phyloP scores from a whole-genome alignment of 2,888 invertebrate genomes.

The Drosophila kanekoi region DNA sequence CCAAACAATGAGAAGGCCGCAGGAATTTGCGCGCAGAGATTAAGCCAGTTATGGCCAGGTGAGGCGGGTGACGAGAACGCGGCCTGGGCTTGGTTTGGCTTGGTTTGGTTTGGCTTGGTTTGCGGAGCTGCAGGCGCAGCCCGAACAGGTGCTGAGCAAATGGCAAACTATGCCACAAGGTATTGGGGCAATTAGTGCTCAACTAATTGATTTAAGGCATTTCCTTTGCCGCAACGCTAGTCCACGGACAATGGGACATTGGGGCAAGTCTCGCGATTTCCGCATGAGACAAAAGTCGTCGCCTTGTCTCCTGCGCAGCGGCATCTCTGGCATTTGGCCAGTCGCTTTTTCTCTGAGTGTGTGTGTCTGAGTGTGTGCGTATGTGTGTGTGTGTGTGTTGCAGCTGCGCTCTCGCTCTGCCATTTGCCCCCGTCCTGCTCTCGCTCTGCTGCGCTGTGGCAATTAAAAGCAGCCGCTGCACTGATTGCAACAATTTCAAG shows the following conservation, averaged over 20 bases:
- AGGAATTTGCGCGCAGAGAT: conserved; percentile 77
- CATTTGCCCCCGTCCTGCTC: conserved; percentile 8
- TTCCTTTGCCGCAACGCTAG: conserved; percentile 81
- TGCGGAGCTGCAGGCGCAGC: conserved; percentile 38
- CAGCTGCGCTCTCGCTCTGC: conserved; percentile 38
- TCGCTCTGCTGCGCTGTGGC: conserved; percentile 33
- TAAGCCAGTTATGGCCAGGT: conserved; percentile 57
- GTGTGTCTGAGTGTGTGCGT: too few species aligned
- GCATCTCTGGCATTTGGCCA: conserved; percentile 74
- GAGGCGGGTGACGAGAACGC: neutral
- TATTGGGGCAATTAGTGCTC: conserved; percentile 85
- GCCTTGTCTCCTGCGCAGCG: conserved; percentile 62
- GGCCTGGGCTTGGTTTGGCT: conserved; percentile 7
- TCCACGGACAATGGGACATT: conserved; percentile 45
- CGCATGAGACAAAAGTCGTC: conserved; percentile 70
- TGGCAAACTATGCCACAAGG: conserved; percentile 84
- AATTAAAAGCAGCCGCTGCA: conserved; percentile 73
- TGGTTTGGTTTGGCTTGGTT: neutral
- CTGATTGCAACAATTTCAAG: conserved; percentile 81
- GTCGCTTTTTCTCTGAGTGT: conserved; percentile 40
- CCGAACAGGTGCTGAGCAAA: conserved; percentile 76
- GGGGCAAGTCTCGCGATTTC: conserved; percentile 58
- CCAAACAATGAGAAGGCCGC: conserved; percentile 78
- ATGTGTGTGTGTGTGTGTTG: conserved; percentile 28
- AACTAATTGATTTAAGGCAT: conserved; percentile 86